These are phyloP conservation scores for Caenorhabditis sulstoni DNA, from an alignment of 2,888 invertebrate species.

Conservation along the genomic window DNA sequence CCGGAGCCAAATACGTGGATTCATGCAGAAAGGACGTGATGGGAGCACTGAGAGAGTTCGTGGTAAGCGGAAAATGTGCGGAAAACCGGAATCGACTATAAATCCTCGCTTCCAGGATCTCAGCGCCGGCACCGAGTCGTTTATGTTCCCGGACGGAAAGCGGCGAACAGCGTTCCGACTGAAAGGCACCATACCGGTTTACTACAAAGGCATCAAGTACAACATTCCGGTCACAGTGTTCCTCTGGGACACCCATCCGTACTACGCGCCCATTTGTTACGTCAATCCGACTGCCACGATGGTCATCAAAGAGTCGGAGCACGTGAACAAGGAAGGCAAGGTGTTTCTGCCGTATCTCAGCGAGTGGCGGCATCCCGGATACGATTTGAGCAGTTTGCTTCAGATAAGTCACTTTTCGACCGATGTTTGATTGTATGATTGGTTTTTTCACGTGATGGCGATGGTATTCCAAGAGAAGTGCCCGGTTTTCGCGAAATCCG, in stretches of 20 bases:
- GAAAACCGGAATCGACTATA: neutral
- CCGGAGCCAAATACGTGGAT: slow-evolving; percentile 70
- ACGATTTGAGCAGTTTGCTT: slow-evolving; percentile 91
- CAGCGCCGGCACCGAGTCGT: slow-evolving; percentile 67
- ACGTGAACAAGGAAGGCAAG: slow-evolving; percentile 86
- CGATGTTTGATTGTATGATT: slow-evolving; percentile 34
- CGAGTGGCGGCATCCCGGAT: slow-evolving; percentile 89
- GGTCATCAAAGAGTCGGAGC: slow-evolving; percentile 86
- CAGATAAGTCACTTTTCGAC: slow-evolving; percentile 84
- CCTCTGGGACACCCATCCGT: slow-evolving; percentile 97
- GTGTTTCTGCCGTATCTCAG: slow-evolving; percentile 96
- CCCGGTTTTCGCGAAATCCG: slow-evolving; percentile 86
- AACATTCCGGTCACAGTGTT: slow-evolving; percentile 97
- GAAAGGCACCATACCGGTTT: slow-evolving; percentile 83
- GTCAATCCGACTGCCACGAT: slow-evolving; percentile 95
- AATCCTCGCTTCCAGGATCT: slow-evolving; percentile 63
- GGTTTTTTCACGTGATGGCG: slow-evolving; percentile 85
- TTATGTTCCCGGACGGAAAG: slow-evolving; percentile 81
- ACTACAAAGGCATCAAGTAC: slow-evolving; percentile 86
- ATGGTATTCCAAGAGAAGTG: slow-evolving; percentile 94
- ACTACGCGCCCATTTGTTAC: slow-evolving; percentile 91
- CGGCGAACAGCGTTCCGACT: slow-evolving; percentile 81
- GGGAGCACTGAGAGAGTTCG: slow-evolving; percentile 73
- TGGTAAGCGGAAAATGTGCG: neutral
- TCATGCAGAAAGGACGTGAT: slow-evolving; percentile 75